Percentiles rank a stretch among this genome's conserved stretches.
Conservation (phyloP, 2,888 invertebrate species). For the Sisyra nigra region DNA sequence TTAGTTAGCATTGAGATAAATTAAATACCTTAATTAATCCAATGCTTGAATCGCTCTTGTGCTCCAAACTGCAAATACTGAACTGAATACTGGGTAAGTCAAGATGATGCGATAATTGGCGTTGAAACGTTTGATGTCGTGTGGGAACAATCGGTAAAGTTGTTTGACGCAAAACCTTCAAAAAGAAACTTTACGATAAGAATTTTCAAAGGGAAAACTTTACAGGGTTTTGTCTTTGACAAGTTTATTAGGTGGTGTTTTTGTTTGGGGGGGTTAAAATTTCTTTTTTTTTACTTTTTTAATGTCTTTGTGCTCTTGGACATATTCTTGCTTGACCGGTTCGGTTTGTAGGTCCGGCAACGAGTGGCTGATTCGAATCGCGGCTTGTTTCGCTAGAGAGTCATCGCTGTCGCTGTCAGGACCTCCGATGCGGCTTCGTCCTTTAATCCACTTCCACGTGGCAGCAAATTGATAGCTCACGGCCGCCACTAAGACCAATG, state of each 20-base stretch:
- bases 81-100: conserved; percentile 66
- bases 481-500: conserved; percentile 48
- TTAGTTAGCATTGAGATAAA: too few species aligned
- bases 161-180: conserved; percentile 61
- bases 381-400: conserved; percentile 44
- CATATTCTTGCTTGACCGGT: conserved; percentile 48
- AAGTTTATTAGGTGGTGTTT: too few species aligned
- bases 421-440: conserved; percentile 28
- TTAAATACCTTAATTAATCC: conserved; percentile 50
- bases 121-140: conserved; percentile 64
- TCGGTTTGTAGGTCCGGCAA: conserved; percentile 58
- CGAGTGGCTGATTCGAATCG: conserved; percentile 59
- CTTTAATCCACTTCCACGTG: conserved; percentile 54
- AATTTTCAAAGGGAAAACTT: conserved; percentile 3
- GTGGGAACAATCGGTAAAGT: conserved; percentile 70
- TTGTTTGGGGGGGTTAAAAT: too few species aligned
- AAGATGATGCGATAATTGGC: conserved; percentile 63
- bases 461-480: conserved; percentile 58
- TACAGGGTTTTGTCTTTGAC: too few species aligned
- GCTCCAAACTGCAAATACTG: conserved; percentile 57
- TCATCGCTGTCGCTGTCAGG: conserved; percentile 23
- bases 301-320: conserved; percentile 52
- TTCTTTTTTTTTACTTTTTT: too few species aligned
- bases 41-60: conserved; percentile 49
- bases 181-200: conserved; percentile 5